A percentile compares a stretch with the other conserved stretches of the same genome.
Evolutionary conservation across 1,140 invertebrate species (phyloP).

Genomic region (Camponotus vicinus): DNA sequence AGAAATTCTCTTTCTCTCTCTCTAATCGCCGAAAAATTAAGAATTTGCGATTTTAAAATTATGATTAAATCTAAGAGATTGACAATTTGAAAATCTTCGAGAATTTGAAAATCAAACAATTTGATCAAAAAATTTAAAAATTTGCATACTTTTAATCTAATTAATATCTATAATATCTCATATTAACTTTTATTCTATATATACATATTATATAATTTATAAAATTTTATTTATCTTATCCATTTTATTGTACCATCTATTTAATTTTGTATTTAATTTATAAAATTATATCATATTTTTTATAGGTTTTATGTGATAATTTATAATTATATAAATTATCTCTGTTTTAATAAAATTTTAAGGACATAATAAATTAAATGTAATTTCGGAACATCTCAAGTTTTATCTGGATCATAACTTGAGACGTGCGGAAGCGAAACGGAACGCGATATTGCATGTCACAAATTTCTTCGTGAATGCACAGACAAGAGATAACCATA

Average conservation of each 20-base stretch:
- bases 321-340: neutral
- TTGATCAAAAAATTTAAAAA: neutral
- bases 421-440: slow-evolving; percentile 30
- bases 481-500: neutral
- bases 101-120: too few species aligned
- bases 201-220: too few species aligned
- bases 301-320: neutral
- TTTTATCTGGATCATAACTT: slow-evolving; percentile 29
- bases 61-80: neutral
- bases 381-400: slow-evolving; percentile 19
- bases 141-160: neutral
- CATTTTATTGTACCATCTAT: neutral
- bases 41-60: neutral
- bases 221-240: too few species aligned
- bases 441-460: slow-evolving; percentile 25
- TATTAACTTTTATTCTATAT: too few species aligned
- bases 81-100: too few species aligned
- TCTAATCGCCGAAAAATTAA: neutral
- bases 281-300: neutral
- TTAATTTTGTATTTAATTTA: neutral
- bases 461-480: slow-evolving; percentile 32
- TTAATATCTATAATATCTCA: too few species aligned
- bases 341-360: neutral
- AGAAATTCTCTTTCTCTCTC: neutral
- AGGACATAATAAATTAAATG: neutral